phyloP scores from a whole-genome alignment of 2,888 invertebrate genomes.

The Tipula unca region DNA sequence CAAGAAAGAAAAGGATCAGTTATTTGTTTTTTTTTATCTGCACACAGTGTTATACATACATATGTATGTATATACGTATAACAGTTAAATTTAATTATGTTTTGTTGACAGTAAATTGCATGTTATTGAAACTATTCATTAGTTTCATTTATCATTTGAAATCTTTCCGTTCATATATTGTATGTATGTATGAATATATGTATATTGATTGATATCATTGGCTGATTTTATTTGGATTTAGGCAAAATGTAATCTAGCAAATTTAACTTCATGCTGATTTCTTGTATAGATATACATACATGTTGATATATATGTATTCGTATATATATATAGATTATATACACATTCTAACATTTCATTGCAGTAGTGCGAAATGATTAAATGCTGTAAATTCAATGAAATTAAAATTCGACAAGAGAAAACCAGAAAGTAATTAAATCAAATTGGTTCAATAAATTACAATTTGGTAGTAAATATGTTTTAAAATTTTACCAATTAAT shows the following conservation, averaged over 20 bases:
- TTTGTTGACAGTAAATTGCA: background rate
- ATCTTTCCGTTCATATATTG: background rate
- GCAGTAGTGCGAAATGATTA: background rate
- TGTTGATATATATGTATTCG: background rate
- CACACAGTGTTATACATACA: too few species aligned
- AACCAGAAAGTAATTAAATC: background rate
- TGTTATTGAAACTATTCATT: background rate
- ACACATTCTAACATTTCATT: background rate
- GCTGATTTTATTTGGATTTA: background rate
- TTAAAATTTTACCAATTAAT: background rate
- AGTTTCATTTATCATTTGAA: background rate
- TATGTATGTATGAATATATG: too few species aligned
- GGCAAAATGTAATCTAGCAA: background rate
- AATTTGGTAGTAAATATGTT: background rate
- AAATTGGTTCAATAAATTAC: background rate
- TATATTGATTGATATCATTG: conserved; percentile 14
- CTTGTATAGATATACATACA: too few species aligned
- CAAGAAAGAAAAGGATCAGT: background rate
- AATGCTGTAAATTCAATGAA: background rate
- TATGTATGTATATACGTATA: background rate
- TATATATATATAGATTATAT: background rate
- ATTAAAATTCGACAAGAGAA: background rate
- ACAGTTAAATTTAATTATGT: background rate
- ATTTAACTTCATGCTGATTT: background rate
- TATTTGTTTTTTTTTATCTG: background rate